A percentile compares a stretch with the other conserved stretches of the same genome.
These are phyloP conservation scores for Pipistrellus nathusii DNA, from an alignment of 2,797 vertebrate species.

Conservation along the genomic window DNA sequence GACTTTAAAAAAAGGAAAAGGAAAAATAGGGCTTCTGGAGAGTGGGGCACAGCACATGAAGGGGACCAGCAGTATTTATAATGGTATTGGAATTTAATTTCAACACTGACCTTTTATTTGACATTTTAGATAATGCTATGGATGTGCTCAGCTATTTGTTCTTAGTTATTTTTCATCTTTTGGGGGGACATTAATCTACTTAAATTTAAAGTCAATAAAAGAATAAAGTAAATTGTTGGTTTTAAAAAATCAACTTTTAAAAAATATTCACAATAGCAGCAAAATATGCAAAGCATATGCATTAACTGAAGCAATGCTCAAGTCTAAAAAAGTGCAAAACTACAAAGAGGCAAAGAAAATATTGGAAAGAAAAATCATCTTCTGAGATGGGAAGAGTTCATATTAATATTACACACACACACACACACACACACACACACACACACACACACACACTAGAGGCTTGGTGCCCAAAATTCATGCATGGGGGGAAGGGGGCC, in stretches of 20 bases:
- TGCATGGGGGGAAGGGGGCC: too few species aligned
- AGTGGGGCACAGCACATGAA: constrained; percentile 59
- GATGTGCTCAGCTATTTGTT: constrained; percentile 82
- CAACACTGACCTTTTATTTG: constrained; percentile 82
- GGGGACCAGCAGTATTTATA: constrained; percentile 74
- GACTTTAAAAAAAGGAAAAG: not conserved
- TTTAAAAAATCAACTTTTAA: constrained; percentile 74
- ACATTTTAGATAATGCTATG: constrained; percentile 85
- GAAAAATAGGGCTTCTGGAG: constrained; percentile 32
- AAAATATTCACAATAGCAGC: constrained; percentile 75
- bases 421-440: too few species aligned
- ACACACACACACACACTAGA: too few species aligned
- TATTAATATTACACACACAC: not conserved
- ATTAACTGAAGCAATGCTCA: constrained; percentile 59
- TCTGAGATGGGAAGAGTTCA: constrained; percentile 23
- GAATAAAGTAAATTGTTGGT: constrained; percentile 80
- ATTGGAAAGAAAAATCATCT: constrained; percentile 44
- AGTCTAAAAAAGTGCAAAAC: not conserved
- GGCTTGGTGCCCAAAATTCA: too few species aligned
- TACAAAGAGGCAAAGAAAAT: constrained; percentile 25
- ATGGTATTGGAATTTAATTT: constrained; percentile 82
- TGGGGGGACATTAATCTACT: constrained; percentile 79
- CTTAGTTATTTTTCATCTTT: constrained; percentile 82
- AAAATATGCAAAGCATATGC: constrained; percentile 71
- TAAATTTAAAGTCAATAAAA: constrained; percentile 81